Evolutionary conservation across 2,113 vertebrate species (phyloP), one percentile per base, ranked within the genome.

Genomic region (Riparia riparia): DNA sequence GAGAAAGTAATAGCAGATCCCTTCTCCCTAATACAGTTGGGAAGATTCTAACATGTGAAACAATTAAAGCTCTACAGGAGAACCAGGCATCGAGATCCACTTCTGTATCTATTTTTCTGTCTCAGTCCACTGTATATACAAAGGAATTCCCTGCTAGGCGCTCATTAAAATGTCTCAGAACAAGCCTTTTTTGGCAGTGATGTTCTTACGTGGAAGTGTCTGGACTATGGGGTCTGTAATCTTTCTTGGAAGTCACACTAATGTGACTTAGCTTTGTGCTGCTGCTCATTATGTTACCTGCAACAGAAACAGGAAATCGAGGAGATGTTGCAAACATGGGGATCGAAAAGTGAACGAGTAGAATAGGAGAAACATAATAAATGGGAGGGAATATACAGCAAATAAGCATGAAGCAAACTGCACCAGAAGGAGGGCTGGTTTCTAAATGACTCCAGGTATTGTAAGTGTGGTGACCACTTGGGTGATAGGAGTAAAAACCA

Each of bases 151-250:
- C 37, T 12, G 15, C 29, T 45, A 42, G 39, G 28, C 12, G 7
- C 54, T 82, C 18, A 34, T 68, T 72, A 24, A 54, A 47, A 45
- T 32, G n/a, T 32, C 34, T 20, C 39, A 50, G 19, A 45, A 74
- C 12, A 76, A 56, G 20, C 17, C 15, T 81, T 77, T 57, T 58
- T 61, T 57, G 47, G 47, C 47, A 37, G 29, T 50, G 21, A 44
- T 0, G 0, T 66, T 80, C 39, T 74, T 71, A 32, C 0, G 0
- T 65, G 34, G 44, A 68, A 53, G 61, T 37, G 13, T 31, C 72
- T 73, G 76, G 37, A 56, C 25, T 85, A 10, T 19, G n/a, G 3
- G 37, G 47, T 42, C 47, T 49, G 32, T 81, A 71, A 47, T 54
- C 56, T 63, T 84, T 37, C 50, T 49, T 73, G 81, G 73, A 87